These are phyloP conservation scores for Limanda limanda DNA, from an alignment of 2,113 vertebrate genomes.

Conservation along the genomic window DNA sequence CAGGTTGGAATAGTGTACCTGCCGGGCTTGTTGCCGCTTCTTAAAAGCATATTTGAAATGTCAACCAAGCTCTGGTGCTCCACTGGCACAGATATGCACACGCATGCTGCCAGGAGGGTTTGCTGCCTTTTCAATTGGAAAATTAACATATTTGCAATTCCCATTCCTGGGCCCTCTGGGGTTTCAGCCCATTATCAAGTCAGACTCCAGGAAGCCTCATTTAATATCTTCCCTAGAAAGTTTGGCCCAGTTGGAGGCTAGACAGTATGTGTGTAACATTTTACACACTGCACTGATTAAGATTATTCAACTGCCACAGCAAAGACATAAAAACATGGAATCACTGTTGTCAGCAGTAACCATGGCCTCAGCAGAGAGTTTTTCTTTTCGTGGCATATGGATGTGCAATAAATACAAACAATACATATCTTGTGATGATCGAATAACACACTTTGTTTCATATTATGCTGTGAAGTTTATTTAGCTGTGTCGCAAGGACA, in stretches of 20 bases:
- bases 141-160: slow-evolving; percentile 38
- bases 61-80: slow-evolving; percentile 34
- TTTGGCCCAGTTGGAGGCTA: slow-evolving; percentile 27
- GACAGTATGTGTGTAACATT: neutral
- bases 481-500: too few relatives aligned
- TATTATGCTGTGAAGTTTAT: too few relatives aligned
- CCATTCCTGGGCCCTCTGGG: slow-evolving; percentile 3
- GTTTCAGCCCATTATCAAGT: slow-evolving; percentile 29
- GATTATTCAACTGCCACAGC: neutral
- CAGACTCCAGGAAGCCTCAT: neutral
- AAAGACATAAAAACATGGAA: neutral
- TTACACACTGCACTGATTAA: neutral
- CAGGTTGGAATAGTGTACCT: neutral
- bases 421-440: too few relatives aligned
- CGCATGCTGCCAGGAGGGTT: slow-evolving; percentile 8
- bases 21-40: neutral
- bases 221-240: slow-evolving; percentile 12
- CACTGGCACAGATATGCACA: slow-evolving; percentile 13
- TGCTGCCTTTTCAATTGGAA: slow-evolving; percentile 37
- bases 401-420: too few relatives aligned
- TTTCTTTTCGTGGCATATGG: too few relatives aligned
- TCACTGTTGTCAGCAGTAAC: neutral
- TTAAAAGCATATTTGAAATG: slow-evolving; percentile 49
- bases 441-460: too few relatives aligned
- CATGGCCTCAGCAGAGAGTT: neutral